These are phyloP conservation scores for Ferdinandea cuprea DNA, from an alignment of 2,888 invertebrate genomes.

Conservation along the genomic window DNA sequence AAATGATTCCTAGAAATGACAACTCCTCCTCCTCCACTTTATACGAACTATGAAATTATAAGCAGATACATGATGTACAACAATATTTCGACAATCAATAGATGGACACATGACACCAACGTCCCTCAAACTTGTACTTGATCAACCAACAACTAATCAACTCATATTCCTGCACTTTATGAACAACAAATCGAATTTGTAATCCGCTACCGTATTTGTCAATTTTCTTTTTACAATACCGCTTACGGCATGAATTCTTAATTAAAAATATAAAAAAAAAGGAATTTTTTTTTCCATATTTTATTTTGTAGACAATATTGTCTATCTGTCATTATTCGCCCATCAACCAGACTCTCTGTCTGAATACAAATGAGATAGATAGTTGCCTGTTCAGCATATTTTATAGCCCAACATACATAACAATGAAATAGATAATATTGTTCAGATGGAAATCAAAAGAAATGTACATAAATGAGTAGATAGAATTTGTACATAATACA, in stretches of 20 bases:
- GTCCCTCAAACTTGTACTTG: slow-evolving; percentile 8
- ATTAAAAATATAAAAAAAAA: slow-evolving; percentile 19
- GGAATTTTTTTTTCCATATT: slow-evolving; percentile 30
- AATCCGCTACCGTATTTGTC: slow-evolving; percentile 31
- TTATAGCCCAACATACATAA: slow-evolving; percentile 18
- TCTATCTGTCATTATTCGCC: slow-evolving; percentile 46
- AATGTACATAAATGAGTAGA: not conserved
- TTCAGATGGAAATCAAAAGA: slow-evolving; percentile 16
- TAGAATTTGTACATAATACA: not conserved
- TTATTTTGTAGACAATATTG: slow-evolving; percentile 33
- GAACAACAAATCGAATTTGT: slow-evolving; percentile 17
- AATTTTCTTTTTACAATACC: slow-evolving; percentile 10
- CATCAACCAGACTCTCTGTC: slow-evolving; percentile 16
- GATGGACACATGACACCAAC: slow-evolving; percentile 2
- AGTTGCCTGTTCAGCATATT: slow-evolving; percentile 15
- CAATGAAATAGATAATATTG: not conserved
- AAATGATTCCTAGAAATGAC: too few species aligned
- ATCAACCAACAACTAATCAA: not conserved
- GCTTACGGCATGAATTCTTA: slow-evolving; percentile 19
- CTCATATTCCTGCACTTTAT: not conserved
- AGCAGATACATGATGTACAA: too few species aligned
- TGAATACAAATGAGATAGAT: slow-evolving; percentile 37
- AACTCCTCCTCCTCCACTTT: too few species aligned
- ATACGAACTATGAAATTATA: too few species aligned
- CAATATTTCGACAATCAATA: not conserved